Evolutionary conservation across 2,888 invertebrate species (phyloP).

Genomic region (Sycophila texana): DNA sequence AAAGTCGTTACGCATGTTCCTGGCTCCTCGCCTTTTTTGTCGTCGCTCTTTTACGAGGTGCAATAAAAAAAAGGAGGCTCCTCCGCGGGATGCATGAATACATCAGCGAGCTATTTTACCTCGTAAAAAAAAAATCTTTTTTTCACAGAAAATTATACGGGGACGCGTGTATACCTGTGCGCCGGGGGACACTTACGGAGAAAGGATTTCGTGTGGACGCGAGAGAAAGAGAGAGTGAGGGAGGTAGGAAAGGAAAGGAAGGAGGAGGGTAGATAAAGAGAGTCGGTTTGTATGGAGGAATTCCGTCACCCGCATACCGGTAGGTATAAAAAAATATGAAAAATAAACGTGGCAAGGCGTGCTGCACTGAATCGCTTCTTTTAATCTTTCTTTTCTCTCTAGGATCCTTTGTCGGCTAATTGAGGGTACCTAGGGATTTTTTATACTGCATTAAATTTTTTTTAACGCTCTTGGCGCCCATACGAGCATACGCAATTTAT

Average conservation of each 20-base stretch:
- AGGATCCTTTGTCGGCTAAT: background rate
- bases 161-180: background rate
- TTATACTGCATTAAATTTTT: too few relatives aligned
- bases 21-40: background rate
- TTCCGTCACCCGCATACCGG: constrained; percentile 16
- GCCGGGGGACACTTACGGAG: background rate
- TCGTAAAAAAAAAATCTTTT: constrained; percentile 26
- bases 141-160: constrained; percentile 18
- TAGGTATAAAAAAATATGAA: constrained; percentile 13
- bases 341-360: background rate
- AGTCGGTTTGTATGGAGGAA: background rate
- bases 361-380: too few relatives aligned
- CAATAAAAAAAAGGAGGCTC: constrained; percentile 32
- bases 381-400: background rate
- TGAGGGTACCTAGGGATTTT: too few relatives aligned
- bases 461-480: too few relatives aligned
- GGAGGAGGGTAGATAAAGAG: background rate
- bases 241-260: background rate
- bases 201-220: background rate
- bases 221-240: background rate
- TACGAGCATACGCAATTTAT: too few relatives aligned
- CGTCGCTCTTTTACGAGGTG: constrained; percentile 9
- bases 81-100: constrained; percentile 7
- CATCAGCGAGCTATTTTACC: constrained; percentile 21
- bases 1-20: constrained; percentile 6